Base-by-base conservation (phyloP, 2,113 vertebrate species). In the Oxygymnocypris stewartii region DNA sequence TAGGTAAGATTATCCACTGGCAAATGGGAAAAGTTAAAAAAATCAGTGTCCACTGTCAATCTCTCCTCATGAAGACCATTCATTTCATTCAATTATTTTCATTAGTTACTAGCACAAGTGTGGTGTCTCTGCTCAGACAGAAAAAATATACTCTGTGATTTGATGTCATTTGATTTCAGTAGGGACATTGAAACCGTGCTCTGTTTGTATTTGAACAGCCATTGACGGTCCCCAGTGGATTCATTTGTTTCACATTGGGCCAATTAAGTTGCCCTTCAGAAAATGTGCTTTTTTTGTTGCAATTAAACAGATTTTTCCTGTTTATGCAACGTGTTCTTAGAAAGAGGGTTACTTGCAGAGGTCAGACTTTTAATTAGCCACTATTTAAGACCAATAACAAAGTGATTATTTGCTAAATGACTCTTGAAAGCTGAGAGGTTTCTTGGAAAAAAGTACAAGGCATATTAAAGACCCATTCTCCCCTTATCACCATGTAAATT, bases 281-380 rank as follows among this genome's bases (percentile, higher is more conserved):
- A 88, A 95, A 96, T 95, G 95, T 93, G 92, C 80, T 89, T 87
- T 90, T 89, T 47, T 67, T 87, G n/a, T 93, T 93, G 96, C 97
- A 97, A 97, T 99, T 97, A 97, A 92, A 96, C 93, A 95, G 95
- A 96, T 96, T 97, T 96, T 97, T 97, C 96, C 96, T 98, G 96
- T 98, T 99, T 99, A 97, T 95, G 94, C 96, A 97, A 95, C 95
- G 93, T 96, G 94, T 97, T 94, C 95, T 96, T 95, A 96, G 95
- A 94, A 97, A 95, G 94, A 95, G 92, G 93, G 95, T 96, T 95
- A 94, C 92, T 94, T 90, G 90, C 90, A 89, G 95, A 95, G 96
- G 96, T 97, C 96, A 97, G 92, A 91, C 91, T 96, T 97, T 97
- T 97, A 97, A 98, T 97, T 96, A 96, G 96, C 92, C 87, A 87